Conservation (phyloP, 2,888 invertebrate genomes). For the Drosophila sordidula region DNA sequence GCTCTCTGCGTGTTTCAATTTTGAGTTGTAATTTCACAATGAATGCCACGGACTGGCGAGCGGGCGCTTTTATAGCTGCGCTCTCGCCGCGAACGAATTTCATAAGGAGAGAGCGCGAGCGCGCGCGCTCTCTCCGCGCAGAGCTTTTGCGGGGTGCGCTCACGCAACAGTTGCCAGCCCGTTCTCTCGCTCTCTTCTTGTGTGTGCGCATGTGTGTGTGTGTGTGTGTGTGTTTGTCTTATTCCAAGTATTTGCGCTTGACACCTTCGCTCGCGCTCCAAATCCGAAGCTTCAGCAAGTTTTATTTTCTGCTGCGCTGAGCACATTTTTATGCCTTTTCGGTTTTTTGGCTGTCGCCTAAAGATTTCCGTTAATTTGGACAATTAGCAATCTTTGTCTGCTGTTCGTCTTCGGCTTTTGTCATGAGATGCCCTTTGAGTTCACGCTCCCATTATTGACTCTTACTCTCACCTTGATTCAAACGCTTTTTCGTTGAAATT, state of each 20-base stretch:
- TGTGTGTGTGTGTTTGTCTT: slow-evolving; percentile 15
- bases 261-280: slow-evolving; percentile 44
- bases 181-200: slow-evolving; percentile 7
- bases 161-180: slow-evolving; percentile 36
- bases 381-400: slow-evolving; percentile 57
- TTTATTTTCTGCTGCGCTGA: slow-evolving; percentile 24
- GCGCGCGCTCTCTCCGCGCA: slow-evolving; percentile 16
- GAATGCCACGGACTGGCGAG: slow-evolving; percentile 69
- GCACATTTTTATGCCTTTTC: slow-evolving; percentile 30
- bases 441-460: slow-evolving; percentile 11
- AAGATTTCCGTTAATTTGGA: slow-evolving; percentile 64
- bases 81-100: slow-evolving; percentile 79
- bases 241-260: slow-evolving; percentile 49
- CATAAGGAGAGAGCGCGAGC: slow-evolving; percentile 68
- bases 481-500: slow-evolving; percentile 30
- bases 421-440: slow-evolving; percentile 28
- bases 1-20: slow-evolving; percentile 82
- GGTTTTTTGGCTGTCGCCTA: slow-evolving; percentile 20
- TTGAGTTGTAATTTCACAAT: slow-evolving; percentile 85
- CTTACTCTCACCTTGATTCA: slow-evolving; percentile 11
- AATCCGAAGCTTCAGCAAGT: slow-evolving; percentile 39
- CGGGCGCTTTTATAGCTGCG: slow-evolving; percentile 78
- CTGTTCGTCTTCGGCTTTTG: slow-evolving; percentile 18
- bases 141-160: slow-evolving; percentile 40
- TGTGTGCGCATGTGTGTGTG: slow-evolving; percentile 7